Conservation (phyloP, 2,113 vertebrate genomes). For the Alosa alosa region DNA sequence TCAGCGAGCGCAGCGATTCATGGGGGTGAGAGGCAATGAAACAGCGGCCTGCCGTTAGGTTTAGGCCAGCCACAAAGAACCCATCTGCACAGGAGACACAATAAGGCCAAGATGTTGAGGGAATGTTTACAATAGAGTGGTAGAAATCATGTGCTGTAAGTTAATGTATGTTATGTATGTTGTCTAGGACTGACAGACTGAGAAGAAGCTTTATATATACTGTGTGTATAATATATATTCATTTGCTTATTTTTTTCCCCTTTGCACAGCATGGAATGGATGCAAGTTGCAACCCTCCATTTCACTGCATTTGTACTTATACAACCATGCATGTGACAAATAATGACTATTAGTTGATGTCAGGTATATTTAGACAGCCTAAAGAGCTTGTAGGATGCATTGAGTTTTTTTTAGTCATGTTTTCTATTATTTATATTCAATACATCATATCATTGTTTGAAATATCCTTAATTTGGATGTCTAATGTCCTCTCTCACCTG, state of each 20-base stretch:
- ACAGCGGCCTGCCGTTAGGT: conserved; percentile 78
- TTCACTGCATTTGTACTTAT: too few species aligned
- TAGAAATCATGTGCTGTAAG: neutral
- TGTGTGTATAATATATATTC: neutral
- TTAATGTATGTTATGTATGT: neutral
- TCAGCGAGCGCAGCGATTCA: conserved; percentile 75
- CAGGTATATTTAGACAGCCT: too few species aligned
- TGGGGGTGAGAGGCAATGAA: conserved; percentile 71
- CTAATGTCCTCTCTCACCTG: conserved; percentile 68
- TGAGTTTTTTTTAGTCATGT: neutral
- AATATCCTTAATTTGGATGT: neutral
- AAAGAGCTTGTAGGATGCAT: neutral
- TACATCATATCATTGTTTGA: neutral
- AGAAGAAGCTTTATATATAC: neutral
- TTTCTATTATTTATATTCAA: neutral
- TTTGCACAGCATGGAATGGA: too few species aligned
- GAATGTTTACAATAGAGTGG: neutral
- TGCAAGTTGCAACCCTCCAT: too few species aligned
- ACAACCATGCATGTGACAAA: too few species aligned
- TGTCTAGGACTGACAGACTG: too few species aligned
- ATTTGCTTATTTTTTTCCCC: too few species aligned
- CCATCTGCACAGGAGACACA: conserved; percentile 64
- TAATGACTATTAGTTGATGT: too few species aligned
- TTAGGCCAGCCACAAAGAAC: conserved; percentile 85
- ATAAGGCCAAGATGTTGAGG: neutral